These are phyloP conservation scores for Apamea sordens DNA, from an alignment of 2,888 invertebrate species.

Conservation along the genomic window DNA sequence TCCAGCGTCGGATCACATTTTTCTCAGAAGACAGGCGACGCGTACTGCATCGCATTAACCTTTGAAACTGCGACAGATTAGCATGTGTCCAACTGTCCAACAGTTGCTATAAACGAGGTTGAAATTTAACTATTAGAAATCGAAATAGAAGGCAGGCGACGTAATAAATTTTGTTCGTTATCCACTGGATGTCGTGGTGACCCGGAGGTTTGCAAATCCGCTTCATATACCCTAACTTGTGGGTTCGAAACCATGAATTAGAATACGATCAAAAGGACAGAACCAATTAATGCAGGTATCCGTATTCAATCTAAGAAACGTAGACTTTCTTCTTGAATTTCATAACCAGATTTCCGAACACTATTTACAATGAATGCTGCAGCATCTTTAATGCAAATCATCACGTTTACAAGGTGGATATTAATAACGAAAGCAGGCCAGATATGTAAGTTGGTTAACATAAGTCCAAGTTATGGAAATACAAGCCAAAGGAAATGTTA, in stretches of 20 bases:
- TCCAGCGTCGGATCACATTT: constrained; percentile 51
- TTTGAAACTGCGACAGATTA: constrained; percentile 48
- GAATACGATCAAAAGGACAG: constrained; percentile 5
- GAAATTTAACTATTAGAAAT: constrained; percentile 49
- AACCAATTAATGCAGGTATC: constrained; percentile 11
- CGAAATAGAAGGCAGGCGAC: constrained; percentile 20
- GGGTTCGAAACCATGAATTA: constrained; percentile 7
- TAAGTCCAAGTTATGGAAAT: not conserved
- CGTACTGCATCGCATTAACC: constrained; percentile 59
- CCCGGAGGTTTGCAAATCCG: constrained; percentile 44
- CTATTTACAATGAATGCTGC: not conserved
- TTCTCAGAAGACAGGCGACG: constrained; percentile 59
- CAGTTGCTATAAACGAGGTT: constrained; percentile 44
- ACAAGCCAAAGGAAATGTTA: not conserved
- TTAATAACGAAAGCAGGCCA: not conserved
- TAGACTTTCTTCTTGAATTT: constrained; percentile 1
- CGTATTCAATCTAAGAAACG: not conserved
- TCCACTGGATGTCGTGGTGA: constrained; percentile 47
- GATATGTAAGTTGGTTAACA: not conserved
- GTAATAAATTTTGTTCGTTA: constrained; percentile 58
- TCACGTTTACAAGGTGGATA: not conserved
- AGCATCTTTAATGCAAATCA: constrained; percentile 5
- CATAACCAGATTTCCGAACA: not conserved
- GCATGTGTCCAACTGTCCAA: constrained; percentile 53
- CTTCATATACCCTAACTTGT: constrained; percentile 11